Conservation (phyloP, 1,140 invertebrate species). For the Trichoplusia ni region DNA sequence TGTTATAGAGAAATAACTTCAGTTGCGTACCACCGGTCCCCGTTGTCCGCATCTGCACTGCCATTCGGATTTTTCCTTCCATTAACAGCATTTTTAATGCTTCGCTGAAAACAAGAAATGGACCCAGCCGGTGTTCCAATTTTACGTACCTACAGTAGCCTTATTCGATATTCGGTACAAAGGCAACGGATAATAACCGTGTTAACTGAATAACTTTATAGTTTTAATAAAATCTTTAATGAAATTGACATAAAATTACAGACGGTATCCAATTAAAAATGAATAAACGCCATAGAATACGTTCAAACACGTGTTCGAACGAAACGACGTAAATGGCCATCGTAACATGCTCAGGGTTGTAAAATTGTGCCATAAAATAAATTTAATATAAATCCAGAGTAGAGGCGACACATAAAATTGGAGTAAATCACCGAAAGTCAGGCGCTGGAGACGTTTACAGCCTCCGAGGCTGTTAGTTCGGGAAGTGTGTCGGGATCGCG, state of each 20-base stretch:
- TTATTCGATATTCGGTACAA: background rate
- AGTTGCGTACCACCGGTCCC: background rate
- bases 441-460: conserved; percentile 76
- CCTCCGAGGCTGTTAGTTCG: conserved; percentile 71
- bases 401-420: conserved; percentile 77
- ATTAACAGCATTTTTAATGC: conserved; percentile 26
- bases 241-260: too few species aligned
- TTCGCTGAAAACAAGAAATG: conserved; percentile 21
- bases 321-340: conserved; percentile 42
- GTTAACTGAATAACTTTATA: background rate
- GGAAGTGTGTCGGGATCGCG: conserved; percentile 52
- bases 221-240: background rate
- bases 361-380: conserved; percentile 70
- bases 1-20: conserved; percentile 44
- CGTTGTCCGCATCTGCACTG: conserved; percentile 27
- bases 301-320: conserved; percentile 29
- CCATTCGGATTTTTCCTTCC: conserved; percentile 26
- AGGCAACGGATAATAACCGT: background rate
- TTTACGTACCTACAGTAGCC: background rate
- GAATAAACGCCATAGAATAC: conserved; percentile 8
- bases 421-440: conserved; percentile 79
- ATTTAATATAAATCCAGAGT: conserved; percentile 76
- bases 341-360: conserved; percentile 63
- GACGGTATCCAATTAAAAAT: conserved; percentile 7
- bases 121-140: background rate